Percentiles rank a stretch among this genome's conserved stretches.
Conservation (phyloP, 2,797 vertebrate species). For the Macroramphosus scolopax region DNA sequence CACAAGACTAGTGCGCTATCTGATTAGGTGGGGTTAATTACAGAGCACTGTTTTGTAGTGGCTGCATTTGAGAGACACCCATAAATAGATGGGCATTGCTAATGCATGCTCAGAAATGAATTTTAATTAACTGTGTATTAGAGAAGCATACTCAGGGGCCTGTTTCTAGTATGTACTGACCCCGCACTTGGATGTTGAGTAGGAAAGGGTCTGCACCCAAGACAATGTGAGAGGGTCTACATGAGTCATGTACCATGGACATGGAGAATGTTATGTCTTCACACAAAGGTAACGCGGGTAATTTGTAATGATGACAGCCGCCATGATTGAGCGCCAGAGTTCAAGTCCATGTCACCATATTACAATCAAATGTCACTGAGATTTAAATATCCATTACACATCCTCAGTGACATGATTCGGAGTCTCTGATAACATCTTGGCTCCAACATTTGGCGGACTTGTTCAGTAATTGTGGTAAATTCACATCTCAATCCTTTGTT, state of each 20-base stretch:
- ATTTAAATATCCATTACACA: conserved; percentile 12
- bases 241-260: conserved; percentile 26
- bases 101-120: conserved; percentile 81
- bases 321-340: conserved; percentile 41
- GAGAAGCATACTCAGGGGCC: conserved; percentile 69
- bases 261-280: conserved; percentile 42
- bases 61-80: conserved; percentile 78
- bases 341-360: conserved; percentile 27
- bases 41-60: conserved; percentile 82
- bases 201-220: conserved; percentile 55
- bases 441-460: conserved; percentile 4
- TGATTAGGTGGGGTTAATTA: conserved; percentile 87
- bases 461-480: conserved; percentile 30
- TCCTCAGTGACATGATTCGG: conserved; percentile 3
- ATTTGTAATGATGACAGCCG: conserved; percentile 53
- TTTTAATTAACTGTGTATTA: conserved; percentile 81
- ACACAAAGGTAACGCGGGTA: conserved; percentile 46
- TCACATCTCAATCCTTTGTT: conserved; percentile 16
- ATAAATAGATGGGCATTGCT: conserved; percentile 82
- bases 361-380: conserved; percentile 1
- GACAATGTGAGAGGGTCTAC: conserved; percentile 45
- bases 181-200: conserved; percentile 56
- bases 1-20: conserved; percentile 78
- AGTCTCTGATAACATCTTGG: not conserved
- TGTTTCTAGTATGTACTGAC: conserved; percentile 70